A percentile compares a stretch with the other conserved stretches of the same genome.
Conservation (phyloP, 2,797 vertebrate genomes). For the Gymnothorax javanicus region DNA sequence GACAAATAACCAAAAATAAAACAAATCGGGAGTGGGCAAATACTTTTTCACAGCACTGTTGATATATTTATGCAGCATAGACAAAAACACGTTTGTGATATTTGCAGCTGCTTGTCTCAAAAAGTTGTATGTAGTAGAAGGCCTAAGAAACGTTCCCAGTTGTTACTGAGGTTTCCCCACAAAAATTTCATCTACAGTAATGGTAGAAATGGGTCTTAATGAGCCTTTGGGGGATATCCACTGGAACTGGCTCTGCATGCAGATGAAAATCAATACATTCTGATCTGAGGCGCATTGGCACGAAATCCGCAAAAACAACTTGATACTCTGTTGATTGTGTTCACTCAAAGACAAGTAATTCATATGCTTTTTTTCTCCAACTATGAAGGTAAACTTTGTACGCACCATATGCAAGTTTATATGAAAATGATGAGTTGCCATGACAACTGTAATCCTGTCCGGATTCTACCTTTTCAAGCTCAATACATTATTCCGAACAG, state of each 20-base stretch:
- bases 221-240: not conserved
- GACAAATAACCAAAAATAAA: too few species aligned
- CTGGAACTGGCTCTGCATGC: not conserved
- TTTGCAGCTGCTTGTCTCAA: not conserved
- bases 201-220: not conserved
- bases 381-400: not conserved
- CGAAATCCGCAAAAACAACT: slow-evolving; percentile 1
- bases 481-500: not conserved
- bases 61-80: not conserved
- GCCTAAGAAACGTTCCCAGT: not conserved
- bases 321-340: not conserved
- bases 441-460: not conserved
- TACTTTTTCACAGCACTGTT: too few species aligned
- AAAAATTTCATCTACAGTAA: not conserved
- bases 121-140: not conserved
- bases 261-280: not conserved
- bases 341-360: not conserved
- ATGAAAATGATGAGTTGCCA: not conserved
- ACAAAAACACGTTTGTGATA: not conserved
- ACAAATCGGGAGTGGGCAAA: too few species aligned
- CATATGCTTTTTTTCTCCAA: not conserved
- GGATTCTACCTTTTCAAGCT: not conserved
- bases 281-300: not conserved
- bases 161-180: not conserved
- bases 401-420: not conserved